Percentiles rank a stretch among this genome's conserved stretches.
phyloP scores from a whole-genome alignment of 2,797 vertebrate species.

The Hirundo rustica region DNA sequence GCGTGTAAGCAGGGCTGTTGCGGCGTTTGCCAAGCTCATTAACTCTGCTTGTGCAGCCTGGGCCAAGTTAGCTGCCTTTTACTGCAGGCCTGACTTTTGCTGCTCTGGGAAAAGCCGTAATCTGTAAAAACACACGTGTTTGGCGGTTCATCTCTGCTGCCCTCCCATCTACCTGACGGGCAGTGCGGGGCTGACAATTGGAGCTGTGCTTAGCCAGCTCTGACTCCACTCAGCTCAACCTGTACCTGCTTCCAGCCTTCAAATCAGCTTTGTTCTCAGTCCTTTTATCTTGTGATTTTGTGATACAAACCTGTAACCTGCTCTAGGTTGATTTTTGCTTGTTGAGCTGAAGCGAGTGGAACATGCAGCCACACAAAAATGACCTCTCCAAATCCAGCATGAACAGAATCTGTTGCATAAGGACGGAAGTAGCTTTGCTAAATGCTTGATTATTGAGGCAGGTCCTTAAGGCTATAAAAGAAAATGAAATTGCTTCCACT shows the following conservation, averaged over 20 bases:
- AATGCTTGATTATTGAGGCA: background rate
- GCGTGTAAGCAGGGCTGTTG: background rate
- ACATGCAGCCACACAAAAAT: background rate
- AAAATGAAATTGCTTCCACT: slow-evolving; percentile 2
- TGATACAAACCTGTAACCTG: background rate
- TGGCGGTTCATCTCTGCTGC: background rate
- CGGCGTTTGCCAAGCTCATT: background rate
- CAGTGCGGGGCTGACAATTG: background rate
- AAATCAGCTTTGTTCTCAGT: background rate
- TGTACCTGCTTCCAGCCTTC: background rate
- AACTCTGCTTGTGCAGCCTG: background rate
- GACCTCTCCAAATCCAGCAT: background rate
- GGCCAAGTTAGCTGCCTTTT: background rate
- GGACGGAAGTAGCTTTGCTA: background rate
- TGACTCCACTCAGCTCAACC: background rate
- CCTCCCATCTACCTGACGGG: background rate
- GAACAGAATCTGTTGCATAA: background rate
- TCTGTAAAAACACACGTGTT: background rate
- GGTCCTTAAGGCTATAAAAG: slow-evolving; percentile 1
- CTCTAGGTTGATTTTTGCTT: background rate
- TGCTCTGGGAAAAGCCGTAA: background rate
- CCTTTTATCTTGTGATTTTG: background rate
- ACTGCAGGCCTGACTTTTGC: background rate
- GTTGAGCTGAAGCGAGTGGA: background rate
- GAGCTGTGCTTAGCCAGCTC: background rate